Base-by-base conservation (phyloP, 2,888 invertebrate genomes). In the Arctia plantaginis region DNA sequence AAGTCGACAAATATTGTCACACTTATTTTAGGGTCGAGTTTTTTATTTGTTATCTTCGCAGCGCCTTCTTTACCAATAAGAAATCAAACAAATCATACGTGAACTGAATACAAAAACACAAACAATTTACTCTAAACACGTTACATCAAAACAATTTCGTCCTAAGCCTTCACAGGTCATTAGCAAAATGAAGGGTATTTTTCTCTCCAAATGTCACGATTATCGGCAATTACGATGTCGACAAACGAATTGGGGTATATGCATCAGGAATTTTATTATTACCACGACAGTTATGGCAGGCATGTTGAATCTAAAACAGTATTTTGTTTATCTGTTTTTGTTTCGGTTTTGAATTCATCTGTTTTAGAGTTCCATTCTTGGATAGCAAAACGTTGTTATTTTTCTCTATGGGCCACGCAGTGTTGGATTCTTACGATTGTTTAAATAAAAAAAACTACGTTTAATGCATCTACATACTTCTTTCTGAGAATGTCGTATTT, bases 101-200 rank as follows among this genome's bases (percentile, higher is more conserved):
- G 44, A 23, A n/a, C 30, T 44, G 71, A 75, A 68, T 68, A 71
- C 65, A 51, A 71, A 75, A 65, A 39, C 1, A 68, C 71, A 70
- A 59, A 62, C 47, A 62, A 51, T 68, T 64, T 35, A 62, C 30
- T 64, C 64, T 8, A 51, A 51, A 65, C 73, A 73, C 65, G 73
- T 69, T 69, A 51, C 44, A 33, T 33, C 68, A 44, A 66, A 73
- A 73, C 68, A 73, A 68, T 47, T 35, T 65, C 39, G 47, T 47
- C 44, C 8, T 23, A 72, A 39, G 35, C 64, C 44, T 73, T 75
- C 75, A 77, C 33, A 59, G 66, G 12, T 75, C 76, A 84, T 84
- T 84, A 85, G 71, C 81, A 79, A 69, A 79, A 79, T 79, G 80
- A 81, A 85, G 72, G 76, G 78, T 69, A 41, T 69, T 74, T 71